A percentile compares a stretch with the other conserved stretches of the same genome.
Conservation (phyloP, 2,888 invertebrate species). For the Zelleria hepariella region DNA sequence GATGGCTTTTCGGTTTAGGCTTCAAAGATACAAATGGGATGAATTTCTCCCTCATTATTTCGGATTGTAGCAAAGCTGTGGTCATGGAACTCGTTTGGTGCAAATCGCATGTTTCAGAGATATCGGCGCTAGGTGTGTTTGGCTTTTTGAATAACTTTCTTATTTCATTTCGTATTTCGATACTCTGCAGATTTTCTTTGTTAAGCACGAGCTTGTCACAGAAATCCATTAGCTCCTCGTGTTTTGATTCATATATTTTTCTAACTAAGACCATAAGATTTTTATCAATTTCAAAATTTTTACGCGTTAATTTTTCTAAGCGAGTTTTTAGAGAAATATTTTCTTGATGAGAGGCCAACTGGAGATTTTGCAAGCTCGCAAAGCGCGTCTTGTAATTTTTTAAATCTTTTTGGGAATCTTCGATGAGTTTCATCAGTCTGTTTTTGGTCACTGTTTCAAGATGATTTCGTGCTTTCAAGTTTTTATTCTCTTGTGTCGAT, state of each 20-base stretch:
- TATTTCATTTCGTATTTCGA: slow-evolving; percentile 42
- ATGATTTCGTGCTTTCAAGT: slow-evolving; percentile 39
- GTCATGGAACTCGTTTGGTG: neutral
- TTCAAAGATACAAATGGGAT: slow-evolving; percentile 22
- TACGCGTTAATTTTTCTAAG: slow-evolving; percentile 34
- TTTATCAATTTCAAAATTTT: slow-evolving; percentile 42
- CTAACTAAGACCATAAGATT: slow-evolving; percentile 41
- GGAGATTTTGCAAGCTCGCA: slow-evolving; percentile 48
- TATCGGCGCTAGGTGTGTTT: neutral
- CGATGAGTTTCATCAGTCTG: slow-evolving; percentile 35
- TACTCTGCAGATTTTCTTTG: slow-evolving; percentile 23
- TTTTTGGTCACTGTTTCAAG: slow-evolving; percentile 43
- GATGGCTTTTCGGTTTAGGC: slow-evolving; percentile 43
- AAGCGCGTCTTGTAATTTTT: slow-evolving; percentile 40
- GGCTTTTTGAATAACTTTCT: slow-evolving; percentile 34
- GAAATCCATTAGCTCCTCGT: slow-evolving; percentile 39
- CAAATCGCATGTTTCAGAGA: neutral
- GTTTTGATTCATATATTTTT: slow-evolving; percentile 43
- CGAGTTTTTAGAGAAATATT: slow-evolving; percentile 44
- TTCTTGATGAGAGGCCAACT: slow-evolving; percentile 47
- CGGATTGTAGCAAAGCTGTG: neutral
- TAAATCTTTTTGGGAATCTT: slow-evolving; percentile 39
- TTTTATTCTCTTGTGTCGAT: slow-evolving; percentile 50
- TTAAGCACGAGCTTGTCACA: slow-evolving; percentile 46
- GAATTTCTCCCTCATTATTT: neutral